phyloP scores from a whole-genome alignment of 2,113 vertebrate species.

The Tichodroma muraria region DNA sequence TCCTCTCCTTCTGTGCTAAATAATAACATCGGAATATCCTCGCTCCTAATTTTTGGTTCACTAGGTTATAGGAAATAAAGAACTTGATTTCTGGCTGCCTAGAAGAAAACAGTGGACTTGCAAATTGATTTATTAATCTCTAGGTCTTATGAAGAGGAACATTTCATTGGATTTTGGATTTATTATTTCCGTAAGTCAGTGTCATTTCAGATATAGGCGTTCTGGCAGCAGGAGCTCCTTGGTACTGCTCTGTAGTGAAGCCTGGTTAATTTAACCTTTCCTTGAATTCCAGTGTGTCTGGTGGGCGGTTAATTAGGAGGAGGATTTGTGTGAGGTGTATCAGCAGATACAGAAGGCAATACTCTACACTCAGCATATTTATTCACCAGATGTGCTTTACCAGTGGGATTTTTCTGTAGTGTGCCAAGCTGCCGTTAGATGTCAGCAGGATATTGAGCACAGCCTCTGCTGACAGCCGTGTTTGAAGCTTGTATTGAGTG shows the following conservation, averaged over 20 bases:
- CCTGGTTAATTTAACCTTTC: not conserved
- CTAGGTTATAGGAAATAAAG: not conserved
- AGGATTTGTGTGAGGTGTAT: not conserved
- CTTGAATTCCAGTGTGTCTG: not conserved
- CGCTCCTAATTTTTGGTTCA: not conserved
- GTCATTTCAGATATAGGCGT: not conserved
- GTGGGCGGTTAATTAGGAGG: not conserved
- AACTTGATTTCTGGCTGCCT: not conserved
- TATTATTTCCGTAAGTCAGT: not conserved
- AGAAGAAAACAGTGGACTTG: not conserved
- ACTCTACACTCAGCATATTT: fast-evolving
- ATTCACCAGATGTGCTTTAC: not conserved
- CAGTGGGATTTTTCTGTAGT: fast-evolving
- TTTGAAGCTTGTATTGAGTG: fast-evolving
- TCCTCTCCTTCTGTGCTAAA: not conserved
- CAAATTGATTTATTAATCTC: not conserved
- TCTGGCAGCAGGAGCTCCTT: not conserved
- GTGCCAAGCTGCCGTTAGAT: not conserved
- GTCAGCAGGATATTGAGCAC: not conserved
- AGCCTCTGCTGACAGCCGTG: fast-evolving
- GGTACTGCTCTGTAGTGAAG: not conserved
- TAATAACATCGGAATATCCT: not conserved
- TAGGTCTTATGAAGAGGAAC: not conserved
- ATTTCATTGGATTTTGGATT: not conserved
- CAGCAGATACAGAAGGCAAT: not conserved